phyloP scores from a whole-genome alignment of 2,113 vertebrate genomes.

The Nothobranchius furzeri region DNA sequence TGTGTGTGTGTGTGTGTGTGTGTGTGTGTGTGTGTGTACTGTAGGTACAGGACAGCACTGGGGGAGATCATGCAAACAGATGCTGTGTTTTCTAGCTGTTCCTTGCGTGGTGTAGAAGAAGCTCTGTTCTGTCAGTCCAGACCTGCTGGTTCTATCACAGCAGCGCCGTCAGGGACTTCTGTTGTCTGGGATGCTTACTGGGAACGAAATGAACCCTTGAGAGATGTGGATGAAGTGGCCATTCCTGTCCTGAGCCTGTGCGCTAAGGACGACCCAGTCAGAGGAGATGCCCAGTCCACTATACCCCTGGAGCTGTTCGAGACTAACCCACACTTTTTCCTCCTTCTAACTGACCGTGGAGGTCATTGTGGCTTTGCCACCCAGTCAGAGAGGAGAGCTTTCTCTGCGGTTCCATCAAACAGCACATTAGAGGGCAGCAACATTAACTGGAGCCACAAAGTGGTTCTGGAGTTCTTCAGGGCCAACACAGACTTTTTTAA shows the following conservation, averaged over 20 bases:
- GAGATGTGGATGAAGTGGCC: slow-evolving; percentile 85
- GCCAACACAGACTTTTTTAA: slow-evolving; percentile 83
- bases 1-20: background rate
- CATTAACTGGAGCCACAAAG: slow-evolving; percentile 80
- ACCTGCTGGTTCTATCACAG: slow-evolving; percentile 27
- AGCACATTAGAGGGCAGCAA: slow-evolving; percentile 8
- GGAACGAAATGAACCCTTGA: slow-evolving; percentile 83
- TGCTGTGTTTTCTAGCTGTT: slow-evolving; percentile 75
- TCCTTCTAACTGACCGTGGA: slow-evolving; percentile 77
- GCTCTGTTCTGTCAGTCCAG: slow-evolving; percentile 76
- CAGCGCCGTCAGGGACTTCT: slow-evolving; percentile 17
- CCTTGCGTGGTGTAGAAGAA: slow-evolving; percentile 79
- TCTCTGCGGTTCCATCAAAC: background rate
- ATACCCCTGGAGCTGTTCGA: slow-evolving; percentile 84
- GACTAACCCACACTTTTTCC: slow-evolving; percentile 85
- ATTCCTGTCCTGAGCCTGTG: slow-evolving; percentile 82
- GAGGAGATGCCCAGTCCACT: slow-evolving; percentile 72
- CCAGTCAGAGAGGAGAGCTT: slow-evolving; percentile 26
- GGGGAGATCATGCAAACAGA: slow-evolving; percentile 74
- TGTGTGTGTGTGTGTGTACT: background rate
- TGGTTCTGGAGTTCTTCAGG: slow-evolving; percentile 82
- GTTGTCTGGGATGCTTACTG: slow-evolving; percentile 81
- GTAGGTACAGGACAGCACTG: slow-evolving; percentile 80
- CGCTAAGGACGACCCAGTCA: slow-evolving; percentile 79
- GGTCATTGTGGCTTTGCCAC: slow-evolving; percentile 83